phyloP scores from a whole-genome alignment of 2,113 vertebrate genomes.

The Heterochromis multidens region DNA sequence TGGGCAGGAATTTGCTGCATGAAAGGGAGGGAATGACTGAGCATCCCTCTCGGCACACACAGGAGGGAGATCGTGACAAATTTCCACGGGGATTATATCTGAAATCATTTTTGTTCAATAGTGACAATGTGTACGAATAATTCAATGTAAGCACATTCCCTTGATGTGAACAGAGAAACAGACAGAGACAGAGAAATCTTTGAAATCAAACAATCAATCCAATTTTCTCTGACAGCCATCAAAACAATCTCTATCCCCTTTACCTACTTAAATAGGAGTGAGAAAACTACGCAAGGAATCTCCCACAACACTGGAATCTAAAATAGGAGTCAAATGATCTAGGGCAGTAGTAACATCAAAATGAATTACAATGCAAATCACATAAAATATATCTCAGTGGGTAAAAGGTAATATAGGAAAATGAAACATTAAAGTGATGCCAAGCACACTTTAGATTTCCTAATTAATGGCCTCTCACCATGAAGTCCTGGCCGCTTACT shows the following conservation, averaged over 20 bases:
- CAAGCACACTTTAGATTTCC: constrained; percentile 26
- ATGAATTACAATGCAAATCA: constrained; percentile 34
- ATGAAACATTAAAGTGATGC: constrained; percentile 24
- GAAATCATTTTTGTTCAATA: constrained; percentile 40
- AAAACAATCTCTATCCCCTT: constrained; percentile 1
- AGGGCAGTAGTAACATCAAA: constrained; percentile 31
- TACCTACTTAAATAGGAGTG: constrained; percentile 1
- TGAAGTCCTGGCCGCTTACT: constrained; percentile 30
- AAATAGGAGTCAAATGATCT: constrained; percentile 41
- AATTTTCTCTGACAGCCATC: constrained; percentile 26
- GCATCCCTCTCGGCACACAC: constrained; percentile 10
- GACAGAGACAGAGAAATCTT: constrained; percentile 32
- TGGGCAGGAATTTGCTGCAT: constrained; percentile 7
- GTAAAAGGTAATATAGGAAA: background rate
- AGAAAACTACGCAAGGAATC: constrained; percentile 5
- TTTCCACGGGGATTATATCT: constrained; percentile 33
- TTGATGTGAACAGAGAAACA: constrained; percentile 52
- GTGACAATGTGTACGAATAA: constrained; percentile 49
- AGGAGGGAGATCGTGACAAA: constrained; percentile 16
- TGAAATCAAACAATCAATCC: constrained; percentile 57
- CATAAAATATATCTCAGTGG: background rate
- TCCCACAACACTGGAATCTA: constrained; percentile 22
- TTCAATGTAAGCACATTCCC: constrained; percentile 37
- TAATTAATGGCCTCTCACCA: constrained; percentile 52
- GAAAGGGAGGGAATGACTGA: constrained; percentile 29